Evolutionary conservation across 2,113 vertebrate species (phyloP).

Genomic region (Theristicus caerulescens): DNA sequence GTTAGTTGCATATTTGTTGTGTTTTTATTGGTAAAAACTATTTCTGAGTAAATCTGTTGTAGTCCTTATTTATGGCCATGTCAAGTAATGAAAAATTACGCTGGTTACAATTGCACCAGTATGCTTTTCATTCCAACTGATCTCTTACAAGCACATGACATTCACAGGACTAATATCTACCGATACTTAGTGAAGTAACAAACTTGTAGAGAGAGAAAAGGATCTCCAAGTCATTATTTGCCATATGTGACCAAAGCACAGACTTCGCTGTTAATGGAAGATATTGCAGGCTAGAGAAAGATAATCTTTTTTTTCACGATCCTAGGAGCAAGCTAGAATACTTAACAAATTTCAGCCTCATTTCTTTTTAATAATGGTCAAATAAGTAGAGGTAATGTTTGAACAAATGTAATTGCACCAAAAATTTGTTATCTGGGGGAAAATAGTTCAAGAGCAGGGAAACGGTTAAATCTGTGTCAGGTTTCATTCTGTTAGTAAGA

Average conservation of each 20-base stretch:
- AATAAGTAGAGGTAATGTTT: background rate
- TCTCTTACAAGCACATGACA: background rate
- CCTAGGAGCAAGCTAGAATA: background rate
- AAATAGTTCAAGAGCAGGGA: background rate
- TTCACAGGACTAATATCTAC: background rate
- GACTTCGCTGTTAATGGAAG: background rate
- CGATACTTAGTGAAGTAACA: background rate
- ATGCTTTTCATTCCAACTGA: background rate
- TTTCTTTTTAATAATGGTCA: background rate
- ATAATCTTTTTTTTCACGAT: background rate
- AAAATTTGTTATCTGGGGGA: background rate
- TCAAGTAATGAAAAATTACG: background rate
- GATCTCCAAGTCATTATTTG: background rate
- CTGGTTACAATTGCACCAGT: background rate
- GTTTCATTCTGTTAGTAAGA: background rate
- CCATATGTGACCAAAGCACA: background rate
- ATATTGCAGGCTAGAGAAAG: background rate
- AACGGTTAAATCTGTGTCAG: background rate
- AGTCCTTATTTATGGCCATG: background rate
- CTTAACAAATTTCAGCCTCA: no score
- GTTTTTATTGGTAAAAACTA: background rate
- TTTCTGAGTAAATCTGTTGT: background rate
- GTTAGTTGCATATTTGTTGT: background rate
- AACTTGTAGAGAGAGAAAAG: background rate
- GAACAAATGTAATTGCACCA: background rate